Evolutionary conservation across 2,113 vertebrate species (phyloP).

Genomic region (Bungarus multicinctus): DNA sequence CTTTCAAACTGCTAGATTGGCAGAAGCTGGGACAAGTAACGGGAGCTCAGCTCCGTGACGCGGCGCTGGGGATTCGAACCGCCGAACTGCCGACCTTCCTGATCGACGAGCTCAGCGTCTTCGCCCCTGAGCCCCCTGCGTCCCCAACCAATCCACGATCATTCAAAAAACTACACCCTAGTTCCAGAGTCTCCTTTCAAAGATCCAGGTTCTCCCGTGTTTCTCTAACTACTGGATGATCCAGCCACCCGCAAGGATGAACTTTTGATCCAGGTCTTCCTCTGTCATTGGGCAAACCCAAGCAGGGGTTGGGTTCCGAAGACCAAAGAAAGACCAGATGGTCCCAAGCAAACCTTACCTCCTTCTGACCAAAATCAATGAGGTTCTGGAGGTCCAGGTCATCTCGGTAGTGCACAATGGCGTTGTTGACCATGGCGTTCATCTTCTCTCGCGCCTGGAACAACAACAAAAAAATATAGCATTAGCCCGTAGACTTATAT

Average conservation of each 20-base stretch:
- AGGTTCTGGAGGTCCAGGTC: slow-evolving; percentile 91
- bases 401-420: slow-evolving; percentile 86
- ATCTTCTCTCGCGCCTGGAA: slow-evolving; percentile 81
- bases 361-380: slow-evolving; percentile 87
- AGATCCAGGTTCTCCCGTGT: neutral
- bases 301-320: no score
- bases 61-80: no score
- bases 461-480: neutral
- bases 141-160: neutral
- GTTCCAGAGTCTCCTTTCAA: neutral
- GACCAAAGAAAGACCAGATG: neutral
- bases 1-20: no score
- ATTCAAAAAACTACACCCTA: neutral
- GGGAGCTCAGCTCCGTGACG: no score
- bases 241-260: neutral
- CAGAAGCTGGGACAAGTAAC: no score
- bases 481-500: no score
- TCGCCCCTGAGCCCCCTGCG: no score
- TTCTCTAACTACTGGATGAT: neutral
- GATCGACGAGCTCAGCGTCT: no score
- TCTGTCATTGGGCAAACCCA: neutral
- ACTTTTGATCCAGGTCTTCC: neutral
- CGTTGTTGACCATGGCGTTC: slow-evolving; percentile 77
- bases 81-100: no score
- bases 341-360: slow-evolving; percentile 64